Evolutionary conservation across 2,113 vertebrate genomes (phyloP).

Genomic region (Cisticola juncidis): DNA sequence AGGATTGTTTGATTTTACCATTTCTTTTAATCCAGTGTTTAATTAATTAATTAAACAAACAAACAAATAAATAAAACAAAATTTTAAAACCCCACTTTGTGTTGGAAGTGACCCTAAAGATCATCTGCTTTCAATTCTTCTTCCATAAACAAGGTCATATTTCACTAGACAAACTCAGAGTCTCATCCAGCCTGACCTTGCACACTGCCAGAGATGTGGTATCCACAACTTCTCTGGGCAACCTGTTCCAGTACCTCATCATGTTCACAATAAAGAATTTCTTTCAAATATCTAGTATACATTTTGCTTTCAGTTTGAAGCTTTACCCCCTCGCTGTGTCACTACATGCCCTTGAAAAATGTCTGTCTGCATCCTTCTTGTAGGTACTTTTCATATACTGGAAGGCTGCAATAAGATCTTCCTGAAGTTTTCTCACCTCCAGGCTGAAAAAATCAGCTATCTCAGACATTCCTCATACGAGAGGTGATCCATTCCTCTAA

Average conservation of each 20-base stretch:
- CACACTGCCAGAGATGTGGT: not conserved
- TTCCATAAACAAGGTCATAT: not conserved
- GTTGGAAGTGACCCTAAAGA: not conserved
- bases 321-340: not conserved
- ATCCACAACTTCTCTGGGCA: not conserved
- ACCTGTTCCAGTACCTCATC: not conserved
- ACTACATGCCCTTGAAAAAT: not conserved
- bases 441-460: not conserved
- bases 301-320: not conserved
- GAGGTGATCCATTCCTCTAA: not conserved
- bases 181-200: not conserved
- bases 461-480: not conserved
- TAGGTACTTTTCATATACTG: not conserved
- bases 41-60: not conserved
- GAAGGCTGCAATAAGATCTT: not conserved
- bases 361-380: not conserved
- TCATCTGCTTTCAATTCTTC: not conserved
- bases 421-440: not conserved
- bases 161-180: not conserved
- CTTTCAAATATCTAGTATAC: not conserved
- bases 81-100: not conserved
- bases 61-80: not conserved
- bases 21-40: not conserved
- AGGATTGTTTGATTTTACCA: not conserved
- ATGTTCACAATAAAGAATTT: rapidly evolving